phyloP scores from a whole-genome alignment of 2,888 invertebrate species.

The Leptinotarsa peninsularis region DNA sequence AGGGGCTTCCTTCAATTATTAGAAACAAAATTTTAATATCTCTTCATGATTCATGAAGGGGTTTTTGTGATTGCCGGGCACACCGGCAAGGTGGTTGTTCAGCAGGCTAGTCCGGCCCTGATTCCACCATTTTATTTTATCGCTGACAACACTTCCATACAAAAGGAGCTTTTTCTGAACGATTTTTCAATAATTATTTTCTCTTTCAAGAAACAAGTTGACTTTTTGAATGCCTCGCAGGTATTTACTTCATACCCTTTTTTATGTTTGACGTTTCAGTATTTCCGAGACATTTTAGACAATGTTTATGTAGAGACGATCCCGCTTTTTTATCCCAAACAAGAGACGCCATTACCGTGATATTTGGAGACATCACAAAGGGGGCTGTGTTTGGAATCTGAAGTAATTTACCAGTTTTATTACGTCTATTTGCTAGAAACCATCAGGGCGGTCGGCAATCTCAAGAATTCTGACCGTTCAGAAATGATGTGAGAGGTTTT shows the following conservation, averaged over 20 bases:
- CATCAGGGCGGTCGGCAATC: constrained; percentile 17
- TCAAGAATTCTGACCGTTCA: constrained; percentile 9
- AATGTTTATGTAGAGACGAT: constrained; percentile 12
- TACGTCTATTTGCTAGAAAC: constrained; percentile 16
- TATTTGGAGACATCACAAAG: constrained; percentile 29
- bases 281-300: constrained; percentile 18
- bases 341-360: constrained; percentile 12
- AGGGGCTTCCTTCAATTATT: no score
- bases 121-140: no score
- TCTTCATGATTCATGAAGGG: no score
- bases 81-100: no score
- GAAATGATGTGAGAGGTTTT: background rate
- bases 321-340: constrained; percentile 15
- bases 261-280: constrained; percentile 5
- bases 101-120: no score
- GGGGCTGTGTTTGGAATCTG: constrained; percentile 25
- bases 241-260: constrained; percentile 12
- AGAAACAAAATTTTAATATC: no score
- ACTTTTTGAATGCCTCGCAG: background rate
- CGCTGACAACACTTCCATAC: no score
- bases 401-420: constrained; percentile 29
- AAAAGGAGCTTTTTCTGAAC: no score
- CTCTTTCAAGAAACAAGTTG: background rate
- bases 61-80: no score
- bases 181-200: background rate